Conservation (phyloP, 2,888 invertebrate genomes). For the Bursaphelenchus okinawaensis region DNA sequence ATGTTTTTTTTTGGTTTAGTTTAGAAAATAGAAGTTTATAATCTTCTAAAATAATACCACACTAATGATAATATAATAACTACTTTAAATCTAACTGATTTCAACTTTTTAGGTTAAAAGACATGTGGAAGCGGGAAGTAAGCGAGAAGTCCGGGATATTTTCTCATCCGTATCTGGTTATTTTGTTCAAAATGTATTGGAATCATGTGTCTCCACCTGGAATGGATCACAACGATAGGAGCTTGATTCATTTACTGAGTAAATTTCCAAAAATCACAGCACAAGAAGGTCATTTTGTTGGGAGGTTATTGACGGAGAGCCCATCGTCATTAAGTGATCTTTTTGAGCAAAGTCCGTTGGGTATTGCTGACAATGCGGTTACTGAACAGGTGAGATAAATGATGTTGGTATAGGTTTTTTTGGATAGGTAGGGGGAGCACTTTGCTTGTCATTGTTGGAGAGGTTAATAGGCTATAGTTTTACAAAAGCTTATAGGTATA, state of each 20-base stretch:
- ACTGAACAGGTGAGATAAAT: slow-evolving; percentile 13
- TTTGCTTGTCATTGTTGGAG: too few relatives aligned
- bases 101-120: slow-evolving; percentile 20
- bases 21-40: too few relatives aligned
- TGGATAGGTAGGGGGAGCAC: too few relatives aligned
- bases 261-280: slow-evolving; percentile 18
- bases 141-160: slow-evolving; percentile 12
- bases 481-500: too few relatives aligned
- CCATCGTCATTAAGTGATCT: not conserved
- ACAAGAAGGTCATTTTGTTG: slow-evolving; percentile 18
- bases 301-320: slow-evolving; percentile 13
- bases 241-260: slow-evolving; percentile 7
- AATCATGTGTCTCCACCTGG: slow-evolving; percentile 7
- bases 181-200: slow-evolving; percentile 20
- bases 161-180: slow-evolving; percentile 18
- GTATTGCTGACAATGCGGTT: slow-evolving; percentile 13
- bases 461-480: too few relatives aligned
- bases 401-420: too few relatives aligned
- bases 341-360: slow-evolving; percentile 2
- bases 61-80: too few relatives aligned
- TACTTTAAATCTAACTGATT: too few relatives aligned
- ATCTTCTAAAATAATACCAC: too few relatives aligned
- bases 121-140: slow-evolving; percentile 19
- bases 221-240: not conserved
- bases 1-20: too few relatives aligned